These are phyloP conservation scores for Lochmaea crataegi DNA, from an alignment of 2,888 invertebrate genomes.

Conservation along the genomic window DNA sequence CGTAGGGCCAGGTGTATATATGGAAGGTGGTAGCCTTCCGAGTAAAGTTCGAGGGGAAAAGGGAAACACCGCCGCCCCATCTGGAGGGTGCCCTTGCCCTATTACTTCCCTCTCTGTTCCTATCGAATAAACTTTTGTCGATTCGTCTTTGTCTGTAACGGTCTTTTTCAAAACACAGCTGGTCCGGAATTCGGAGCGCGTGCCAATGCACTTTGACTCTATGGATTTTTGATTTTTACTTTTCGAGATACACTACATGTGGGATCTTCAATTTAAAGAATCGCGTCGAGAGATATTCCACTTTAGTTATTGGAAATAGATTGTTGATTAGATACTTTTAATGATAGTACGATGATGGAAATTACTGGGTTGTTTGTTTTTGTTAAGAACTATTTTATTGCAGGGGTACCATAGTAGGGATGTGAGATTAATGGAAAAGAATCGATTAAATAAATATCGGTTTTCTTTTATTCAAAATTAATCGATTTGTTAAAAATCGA, in stretches of 20 bases:
- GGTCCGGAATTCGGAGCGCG: conserved; percentile 44
- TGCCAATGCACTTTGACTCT: conserved; percentile 47
- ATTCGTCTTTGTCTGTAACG: conserved; percentile 47
- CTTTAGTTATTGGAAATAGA: too few relatives aligned
- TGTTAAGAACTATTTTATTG: too few relatives aligned
- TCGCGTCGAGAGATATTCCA: too few relatives aligned
- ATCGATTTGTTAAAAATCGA: too few relatives aligned
- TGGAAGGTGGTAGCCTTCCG: conserved; percentile 41
- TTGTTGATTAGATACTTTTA: too few relatives aligned
- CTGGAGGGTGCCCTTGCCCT: conserved; percentile 45
- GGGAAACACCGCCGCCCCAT: conserved; percentile 39
- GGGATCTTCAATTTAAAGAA: neutral
- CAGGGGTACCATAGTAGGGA: too few relatives aligned
- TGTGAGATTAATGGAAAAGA: too few relatives aligned
- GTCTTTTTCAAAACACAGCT: conserved; percentile 54
- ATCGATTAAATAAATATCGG: too few relatives aligned
- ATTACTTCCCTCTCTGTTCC: conserved; percentile 15
- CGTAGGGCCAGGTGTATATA: conserved; percentile 47
- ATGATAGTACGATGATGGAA: too few relatives aligned
- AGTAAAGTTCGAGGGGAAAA: neutral
- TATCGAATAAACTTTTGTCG: neutral
- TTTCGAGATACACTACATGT: neutral
- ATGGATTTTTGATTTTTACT: conserved; percentile 18
- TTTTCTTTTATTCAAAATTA: too few relatives aligned
- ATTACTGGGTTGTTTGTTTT: too few relatives aligned